phyloP scores from a whole-genome alignment of 2,888 invertebrate genomes.

The Pristionchus mayeri region DNA sequence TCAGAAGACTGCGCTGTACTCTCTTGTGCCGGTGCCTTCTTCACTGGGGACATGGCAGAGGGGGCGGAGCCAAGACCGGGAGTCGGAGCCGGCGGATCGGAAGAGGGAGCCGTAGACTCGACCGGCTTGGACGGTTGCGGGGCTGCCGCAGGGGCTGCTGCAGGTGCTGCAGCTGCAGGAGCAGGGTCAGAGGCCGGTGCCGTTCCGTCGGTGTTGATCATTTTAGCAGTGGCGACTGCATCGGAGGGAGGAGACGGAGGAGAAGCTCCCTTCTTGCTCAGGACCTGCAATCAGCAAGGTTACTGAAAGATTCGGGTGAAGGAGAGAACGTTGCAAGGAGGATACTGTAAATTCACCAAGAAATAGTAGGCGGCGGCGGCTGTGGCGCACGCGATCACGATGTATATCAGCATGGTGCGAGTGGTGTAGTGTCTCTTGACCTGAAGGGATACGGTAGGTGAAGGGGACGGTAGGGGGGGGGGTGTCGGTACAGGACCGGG shows the following conservation, averaged over 20 bases:
- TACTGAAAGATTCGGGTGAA: background rate
- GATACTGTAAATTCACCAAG: slow-evolving; percentile 26
- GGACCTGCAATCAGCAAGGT: background rate
- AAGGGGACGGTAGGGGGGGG: background rate
- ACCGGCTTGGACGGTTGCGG: background rate
- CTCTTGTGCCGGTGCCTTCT: slow-evolving; percentile 43
- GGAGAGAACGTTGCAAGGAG: background rate
- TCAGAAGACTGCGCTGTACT: slow-evolving; percentile 27
- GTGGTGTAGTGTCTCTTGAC: background rate
- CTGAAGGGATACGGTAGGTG: background rate
- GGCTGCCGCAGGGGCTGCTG: background rate
- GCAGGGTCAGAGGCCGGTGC: background rate
- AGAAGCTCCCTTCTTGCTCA: background rate
- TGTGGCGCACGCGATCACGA: slow-evolving; percentile 16
- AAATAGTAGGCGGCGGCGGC: slow-evolving; percentile 32
- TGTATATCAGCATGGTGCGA: slow-evolving; percentile 22
- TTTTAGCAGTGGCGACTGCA: background rate
- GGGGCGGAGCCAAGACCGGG: background rate
- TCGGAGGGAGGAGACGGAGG: slow-evolving; percentile 16
- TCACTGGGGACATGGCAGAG: background rate
- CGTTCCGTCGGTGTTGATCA: slow-evolving; percentile 6
- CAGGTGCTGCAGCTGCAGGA: background rate
- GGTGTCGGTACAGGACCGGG: background rate
- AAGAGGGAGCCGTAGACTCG: slow-evolving; percentile 12
- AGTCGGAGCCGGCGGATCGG: slow-evolving; percentile 6